Conservation (phyloP, 2,888 invertebrate species). For the Andrena marginata region DNA sequence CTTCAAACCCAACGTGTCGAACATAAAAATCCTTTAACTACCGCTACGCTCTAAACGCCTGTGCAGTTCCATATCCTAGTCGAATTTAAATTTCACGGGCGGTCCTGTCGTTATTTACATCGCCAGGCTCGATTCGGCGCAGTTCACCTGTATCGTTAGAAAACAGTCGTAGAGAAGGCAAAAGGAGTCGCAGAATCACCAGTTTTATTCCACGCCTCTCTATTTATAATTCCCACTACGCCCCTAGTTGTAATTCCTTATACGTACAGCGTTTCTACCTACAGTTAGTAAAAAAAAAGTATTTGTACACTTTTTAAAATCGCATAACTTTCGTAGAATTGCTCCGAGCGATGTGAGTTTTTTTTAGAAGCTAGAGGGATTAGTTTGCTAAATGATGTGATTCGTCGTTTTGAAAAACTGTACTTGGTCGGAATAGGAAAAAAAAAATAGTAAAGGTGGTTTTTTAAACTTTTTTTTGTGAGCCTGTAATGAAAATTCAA, state of each 20-base stretch:
- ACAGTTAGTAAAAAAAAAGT: no score
- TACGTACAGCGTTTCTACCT: not conserved
- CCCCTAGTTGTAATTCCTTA: constrained; percentile 2
- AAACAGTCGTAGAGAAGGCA: constrained; percentile 41
- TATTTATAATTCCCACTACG: not conserved
- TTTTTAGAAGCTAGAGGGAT: no score
- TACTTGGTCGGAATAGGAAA: no score
- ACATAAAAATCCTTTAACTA: constrained; percentile 23
- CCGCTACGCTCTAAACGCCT: constrained; percentile 12
- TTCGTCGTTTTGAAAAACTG: no score
- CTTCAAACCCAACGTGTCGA: not conserved
- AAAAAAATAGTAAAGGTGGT: no score
- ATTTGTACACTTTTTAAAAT: no score
- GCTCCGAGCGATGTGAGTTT: no score
- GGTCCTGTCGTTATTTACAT: constrained; percentile 10
- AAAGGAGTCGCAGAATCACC: constrained; percentile 20
- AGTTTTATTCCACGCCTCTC: not conserved
- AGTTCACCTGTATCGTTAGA: constrained; percentile 28
- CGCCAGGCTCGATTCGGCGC: constrained; percentile 18
- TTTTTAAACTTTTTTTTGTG: no score
- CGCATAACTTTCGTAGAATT: no score
- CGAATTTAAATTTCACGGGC: constrained; percentile 2
- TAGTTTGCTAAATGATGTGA: no score
- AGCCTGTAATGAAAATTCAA: no score
- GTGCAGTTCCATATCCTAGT: constrained; percentile 12